Evolutionary conservation across 1,140 invertebrate genomes (phyloP), one percentile per base, ranked within the genome.

Genomic region (Temnothorax longispinosus): DNA sequence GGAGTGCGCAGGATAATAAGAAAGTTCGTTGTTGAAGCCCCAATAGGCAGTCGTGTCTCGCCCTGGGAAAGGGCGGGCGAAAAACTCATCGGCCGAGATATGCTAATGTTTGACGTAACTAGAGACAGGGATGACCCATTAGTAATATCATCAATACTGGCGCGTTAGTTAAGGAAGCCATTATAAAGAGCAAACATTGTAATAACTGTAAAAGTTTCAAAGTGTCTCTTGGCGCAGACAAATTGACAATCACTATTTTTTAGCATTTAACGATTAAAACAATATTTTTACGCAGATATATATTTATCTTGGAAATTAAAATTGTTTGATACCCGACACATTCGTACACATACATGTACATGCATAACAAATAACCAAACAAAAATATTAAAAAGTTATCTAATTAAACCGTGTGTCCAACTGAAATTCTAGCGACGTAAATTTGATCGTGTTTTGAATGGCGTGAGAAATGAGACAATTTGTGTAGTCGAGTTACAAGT

Each of bases 161-260:
- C 89, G 90, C 87, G 85, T 91, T 90, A 87, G 71, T 92, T 86
- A 87, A 91, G 87, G 87, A 78, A 81, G 60, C 69, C 0, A 38
- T 6, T 32, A 58, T 74, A 7, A 71, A 50, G 7, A 87, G 35
- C 77, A 41, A 78, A 81, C 38, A 81, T 87, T 60, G 64, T n/a
- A 60, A 75, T 52, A 67, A 52, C 3, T 10, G 64, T 0, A 41
- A 35, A 38, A 27, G 8, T 50, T 21, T 54, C 11, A 13, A n/a
- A 27, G 0, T 44, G 15, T 76, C 21, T 18, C 7, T 15, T 47
- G 21, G 8, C 32, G 78, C n/a, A 47, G 69, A 80, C 3, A 18
- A 35, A 71, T 81, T 41, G 18, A 13, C 8, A 35, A 41, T 10
- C 3, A 18, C n/a, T 38, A 54, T 56, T 56, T 56, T 8, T 35